Percentiles rank a stretch among this genome's conserved stretches.
phyloP scores from a whole-genome alignment of 2,797 vertebrate species.

The Manis javanica region DNA sequence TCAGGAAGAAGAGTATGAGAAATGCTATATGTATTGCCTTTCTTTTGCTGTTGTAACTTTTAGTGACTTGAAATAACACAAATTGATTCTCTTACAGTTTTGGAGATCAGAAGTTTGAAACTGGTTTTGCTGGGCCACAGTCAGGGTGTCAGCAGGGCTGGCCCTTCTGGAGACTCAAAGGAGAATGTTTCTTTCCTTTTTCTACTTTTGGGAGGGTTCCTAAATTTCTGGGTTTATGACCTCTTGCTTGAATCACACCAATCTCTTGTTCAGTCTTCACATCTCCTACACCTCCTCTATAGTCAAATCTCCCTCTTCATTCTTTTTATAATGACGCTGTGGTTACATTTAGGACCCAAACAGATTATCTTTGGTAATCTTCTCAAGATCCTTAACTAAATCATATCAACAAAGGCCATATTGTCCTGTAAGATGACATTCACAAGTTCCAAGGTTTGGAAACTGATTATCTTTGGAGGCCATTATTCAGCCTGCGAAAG shows the following conservation, averaged over 20 bases:
- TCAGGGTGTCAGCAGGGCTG: not conserved
- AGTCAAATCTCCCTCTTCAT: not conserved
- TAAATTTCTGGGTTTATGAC: not conserved
- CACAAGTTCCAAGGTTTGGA: not conserved
- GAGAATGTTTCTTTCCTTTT: not conserved
- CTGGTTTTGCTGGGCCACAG: not conserved
- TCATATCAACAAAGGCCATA: not conserved
- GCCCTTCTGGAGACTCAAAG: not conserved
- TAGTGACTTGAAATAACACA: not conserved
- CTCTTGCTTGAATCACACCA: not conserved
- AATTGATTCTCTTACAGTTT: not conserved
- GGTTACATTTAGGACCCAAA: not conserved
- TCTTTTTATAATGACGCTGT: not conserved
- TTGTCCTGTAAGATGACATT: not conserved
- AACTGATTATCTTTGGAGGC: not conserved
- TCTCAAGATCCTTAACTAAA: not conserved
- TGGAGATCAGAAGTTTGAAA: not conserved
- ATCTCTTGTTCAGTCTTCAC: not conserved
- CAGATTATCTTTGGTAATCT: not conserved
- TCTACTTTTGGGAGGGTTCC: not conserved
- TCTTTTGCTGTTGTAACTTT: not conserved
- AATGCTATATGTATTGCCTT: not conserved
- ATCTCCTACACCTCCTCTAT: not conserved
- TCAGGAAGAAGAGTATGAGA: not conserved
- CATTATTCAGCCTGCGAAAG: not conserved